These are phyloP conservation scores for Galaxias olidus DNA, from an alignment of 2,797 vertebrate genomes.

Conservation along the genomic window DNA sequence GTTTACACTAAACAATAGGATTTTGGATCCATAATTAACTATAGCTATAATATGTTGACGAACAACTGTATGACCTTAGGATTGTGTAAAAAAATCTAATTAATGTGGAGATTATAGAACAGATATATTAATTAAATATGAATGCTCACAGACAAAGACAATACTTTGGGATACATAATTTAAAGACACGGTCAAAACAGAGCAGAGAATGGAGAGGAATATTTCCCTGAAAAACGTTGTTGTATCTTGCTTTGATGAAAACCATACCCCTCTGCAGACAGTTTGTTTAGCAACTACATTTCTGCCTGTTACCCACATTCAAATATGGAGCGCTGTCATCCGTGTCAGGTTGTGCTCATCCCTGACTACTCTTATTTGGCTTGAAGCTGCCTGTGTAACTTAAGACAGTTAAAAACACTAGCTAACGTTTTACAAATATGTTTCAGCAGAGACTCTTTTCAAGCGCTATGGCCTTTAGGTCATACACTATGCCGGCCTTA, in stretches of 20 bases:
- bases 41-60: too few species aligned
- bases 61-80: too few species aligned
- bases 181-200: conserved; percentile 8
- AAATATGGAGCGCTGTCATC: conserved; percentile 63
- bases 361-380: conserved; percentile 45
- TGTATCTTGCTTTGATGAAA: conserved; percentile 61
- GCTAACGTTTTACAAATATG: conserved; percentile 54
- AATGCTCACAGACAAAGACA: too few species aligned
- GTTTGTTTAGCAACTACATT: conserved; percentile 68
- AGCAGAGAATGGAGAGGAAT: conserved; percentile 57
- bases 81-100: too few species aligned
- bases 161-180: too few species aligned
- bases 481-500: background rate
- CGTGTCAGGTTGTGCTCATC: conserved; percentile 48
- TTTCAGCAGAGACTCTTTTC: conserved; percentile 21
- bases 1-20: too few species aligned
- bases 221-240: conserved; percentile 53
- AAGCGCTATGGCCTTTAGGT: background rate
- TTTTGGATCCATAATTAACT: too few species aligned
- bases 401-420: conserved; percentile 52
- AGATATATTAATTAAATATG: too few species aligned
- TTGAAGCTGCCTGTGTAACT: conserved; percentile 47
- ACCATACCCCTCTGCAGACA: conserved; percentile 63
- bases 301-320: conserved; percentile 60
- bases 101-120: too few species aligned